Percentiles rank a stretch among this genome's conserved stretches.
phyloP scores from a whole-genome alignment of 2,113 vertebrate species.

The Gallinago media region DNA sequence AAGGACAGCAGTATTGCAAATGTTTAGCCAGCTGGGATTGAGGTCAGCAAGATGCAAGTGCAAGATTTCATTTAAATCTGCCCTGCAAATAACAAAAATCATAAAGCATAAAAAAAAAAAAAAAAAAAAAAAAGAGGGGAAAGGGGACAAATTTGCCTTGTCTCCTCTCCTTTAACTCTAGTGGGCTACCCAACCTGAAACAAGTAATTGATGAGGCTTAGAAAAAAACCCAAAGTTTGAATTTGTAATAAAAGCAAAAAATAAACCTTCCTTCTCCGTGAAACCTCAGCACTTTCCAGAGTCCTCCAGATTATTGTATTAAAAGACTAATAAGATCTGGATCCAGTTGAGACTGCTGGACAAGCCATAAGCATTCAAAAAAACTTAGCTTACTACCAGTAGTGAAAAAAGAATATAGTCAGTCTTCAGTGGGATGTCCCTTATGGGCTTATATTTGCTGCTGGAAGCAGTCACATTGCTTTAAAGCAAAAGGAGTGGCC shows the following conservation, averaged over 20 bases:
- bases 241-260: neutral
- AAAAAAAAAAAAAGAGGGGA: neutral
- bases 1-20: neutral
- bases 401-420: neutral
- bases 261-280: neutral
- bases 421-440: neutral
- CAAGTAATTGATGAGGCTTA: neutral
- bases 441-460: neutral
- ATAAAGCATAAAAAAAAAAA: neutral
- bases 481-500: neutral
- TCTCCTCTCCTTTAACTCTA: neutral
- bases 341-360: conserved; percentile 8
- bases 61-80: conserved; percentile 9
- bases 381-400: neutral
- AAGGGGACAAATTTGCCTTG: neutral
- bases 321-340: conserved; percentile 38
- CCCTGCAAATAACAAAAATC: neutral
- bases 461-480: neutral
- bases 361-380: neutral
- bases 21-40: conserved; percentile 9
- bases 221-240: neutral
- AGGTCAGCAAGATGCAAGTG: conserved; percentile 5
- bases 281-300: neutral
- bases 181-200: neutral
- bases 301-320: neutral